A percentile compares a stretch with the other conserved stretches of the same genome.
These are phyloP conservation scores for Bubo bubo DNA, from an alignment of 2,113 vertebrate genomes.

Conservation along the genomic window DNA sequence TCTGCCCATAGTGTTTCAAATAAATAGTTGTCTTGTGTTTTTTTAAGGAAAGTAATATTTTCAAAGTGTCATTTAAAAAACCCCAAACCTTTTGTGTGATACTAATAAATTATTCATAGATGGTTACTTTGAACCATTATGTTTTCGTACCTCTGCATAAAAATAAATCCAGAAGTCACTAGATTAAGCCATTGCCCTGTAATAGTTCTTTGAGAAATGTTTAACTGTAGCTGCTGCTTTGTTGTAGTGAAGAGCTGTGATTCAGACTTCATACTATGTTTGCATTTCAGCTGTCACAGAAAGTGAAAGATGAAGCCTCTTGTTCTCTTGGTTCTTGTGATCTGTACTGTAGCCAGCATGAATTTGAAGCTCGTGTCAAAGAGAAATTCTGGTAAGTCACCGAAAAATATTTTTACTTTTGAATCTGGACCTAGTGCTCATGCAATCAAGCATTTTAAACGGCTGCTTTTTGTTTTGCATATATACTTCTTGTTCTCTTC, in stretches of 20 bases:
- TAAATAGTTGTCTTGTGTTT: background rate
- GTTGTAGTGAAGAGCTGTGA: slow-evolving; percentile 43
- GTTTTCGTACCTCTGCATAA: slow-evolving; percentile 45
- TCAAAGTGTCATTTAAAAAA: background rate
- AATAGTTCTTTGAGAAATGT: slow-evolving; percentile 39
- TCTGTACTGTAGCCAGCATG: slow-evolving; percentile 83
- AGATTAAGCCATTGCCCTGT: background rate
- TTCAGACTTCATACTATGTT: slow-evolving; percentile 54
- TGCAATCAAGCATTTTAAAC: background rate
- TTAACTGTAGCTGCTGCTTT: slow-evolving; percentile 36
- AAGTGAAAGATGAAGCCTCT: slow-evolving; percentile 85
- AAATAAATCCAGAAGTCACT: slow-evolving; percentile 12
- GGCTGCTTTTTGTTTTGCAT: background rate
- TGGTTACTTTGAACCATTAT: slow-evolving; percentile 12
- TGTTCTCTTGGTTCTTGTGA: slow-evolving; percentile 81
- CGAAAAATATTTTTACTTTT: slow-evolving; percentile 26
- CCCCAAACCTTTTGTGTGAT: background rate
- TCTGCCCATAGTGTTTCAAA: background rate
- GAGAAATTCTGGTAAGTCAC: slow-evolving; percentile 93
- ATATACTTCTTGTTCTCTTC: background rate
- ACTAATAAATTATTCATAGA: background rate
- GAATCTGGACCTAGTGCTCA: background rate
- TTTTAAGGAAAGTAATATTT: background rate
- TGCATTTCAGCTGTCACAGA: slow-evolving; percentile 74
- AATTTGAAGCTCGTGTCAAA: slow-evolving; percentile 93